These are phyloP conservation scores for Drosophila eugracilis DNA, from an alignment of 1,140 invertebrate genomes.

Conservation along the genomic window DNA sequence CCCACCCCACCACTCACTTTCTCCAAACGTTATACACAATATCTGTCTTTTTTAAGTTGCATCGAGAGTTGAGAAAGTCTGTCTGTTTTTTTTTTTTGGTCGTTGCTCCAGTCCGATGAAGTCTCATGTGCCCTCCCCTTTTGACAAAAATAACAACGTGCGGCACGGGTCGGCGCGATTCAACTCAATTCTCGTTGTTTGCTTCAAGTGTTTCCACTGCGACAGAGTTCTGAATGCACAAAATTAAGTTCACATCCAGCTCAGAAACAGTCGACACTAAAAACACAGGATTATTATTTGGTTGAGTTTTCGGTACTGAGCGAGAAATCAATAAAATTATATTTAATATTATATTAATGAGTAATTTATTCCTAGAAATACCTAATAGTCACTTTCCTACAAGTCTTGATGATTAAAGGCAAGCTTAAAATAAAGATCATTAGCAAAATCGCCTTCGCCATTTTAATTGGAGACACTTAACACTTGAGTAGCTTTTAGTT, in stretches of 20 bases:
- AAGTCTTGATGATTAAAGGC: too few species aligned
- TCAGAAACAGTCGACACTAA: neutral
- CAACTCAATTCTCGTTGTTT: constrained; percentile 46
- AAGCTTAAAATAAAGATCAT: neutral
- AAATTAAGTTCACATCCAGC: constrained; percentile 18
- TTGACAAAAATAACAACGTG: constrained; percentile 74
- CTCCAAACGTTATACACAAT: constrained; percentile 23
- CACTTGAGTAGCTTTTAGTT: constrained; percentile 13
- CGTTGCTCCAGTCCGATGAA: neutral
- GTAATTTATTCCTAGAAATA: neutral
- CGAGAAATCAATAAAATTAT: too few species aligned
- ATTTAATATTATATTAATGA: too few species aligned
- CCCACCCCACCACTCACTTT: neutral
- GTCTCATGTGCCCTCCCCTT: constrained; percentile 61
- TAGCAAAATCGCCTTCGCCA: neutral
- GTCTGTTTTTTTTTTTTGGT: constrained; percentile 8
- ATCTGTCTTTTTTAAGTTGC: constrained; percentile 55
- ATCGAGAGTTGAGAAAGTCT: constrained; percentile 68
- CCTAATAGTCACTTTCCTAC: neutral
- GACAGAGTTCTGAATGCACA: constrained; percentile 13
- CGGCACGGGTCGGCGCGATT: constrained; percentile 29
- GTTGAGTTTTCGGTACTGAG: neutral
- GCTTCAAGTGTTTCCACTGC: constrained; percentile 56
- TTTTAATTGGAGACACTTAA: constrained; percentile 9
- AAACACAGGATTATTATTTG: neutral